Conservation (phyloP, 1,140 invertebrate species). For the Drosophila miranda region DNA sequence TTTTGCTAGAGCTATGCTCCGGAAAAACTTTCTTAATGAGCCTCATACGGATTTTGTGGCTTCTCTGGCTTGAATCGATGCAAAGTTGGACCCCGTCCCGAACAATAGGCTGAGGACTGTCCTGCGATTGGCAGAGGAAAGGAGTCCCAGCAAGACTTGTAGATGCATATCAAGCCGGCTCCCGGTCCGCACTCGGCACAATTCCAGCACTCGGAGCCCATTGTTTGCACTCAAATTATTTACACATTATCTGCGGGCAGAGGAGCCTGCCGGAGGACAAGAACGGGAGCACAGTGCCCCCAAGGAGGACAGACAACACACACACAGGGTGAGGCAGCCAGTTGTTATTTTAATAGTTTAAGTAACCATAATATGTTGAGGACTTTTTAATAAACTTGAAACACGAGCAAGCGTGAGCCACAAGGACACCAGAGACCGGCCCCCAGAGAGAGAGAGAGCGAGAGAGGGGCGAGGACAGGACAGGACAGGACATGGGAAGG, state of each 20-base stretch:
- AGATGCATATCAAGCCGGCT: slow-evolving; percentile 8
- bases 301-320: slow-evolving; percentile 17
- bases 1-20: slow-evolving; percentile 18
- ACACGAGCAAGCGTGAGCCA: slow-evolving; percentile 65
- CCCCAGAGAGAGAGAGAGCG: background rate
- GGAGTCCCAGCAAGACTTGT: slow-evolving; percentile 6
- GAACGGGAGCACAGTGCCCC: background rate
- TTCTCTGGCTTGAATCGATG: slow-evolving; percentile 29
- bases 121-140: slow-evolving; percentile 5
- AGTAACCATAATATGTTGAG: slow-evolving; percentile 81
- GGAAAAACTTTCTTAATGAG: slow-evolving; percentile 58
- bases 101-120: slow-evolving; percentile 9
- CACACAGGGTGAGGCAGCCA: slow-evolving; percentile 31
- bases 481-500: background rate
- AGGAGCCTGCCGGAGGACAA: slow-evolving; percentile 16
- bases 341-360: slow-evolving; percentile 79
- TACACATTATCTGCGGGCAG: slow-evolving; percentile 56
- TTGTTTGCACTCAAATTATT: slow-evolving; percentile 63
- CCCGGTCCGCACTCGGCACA: slow-evolving; percentile 6
- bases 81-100: slow-evolving; percentile 6
- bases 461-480: background rate
- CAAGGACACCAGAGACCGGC: slow-evolving; percentile 55
- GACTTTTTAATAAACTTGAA: slow-evolving; percentile 81
- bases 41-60: slow-evolving; percentile 49
- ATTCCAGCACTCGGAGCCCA: slow-evolving; percentile 25